Evolutionary conservation across 1,140 invertebrate genomes (phyloP).

Genomic region (Drosophila kikkawai): DNA sequence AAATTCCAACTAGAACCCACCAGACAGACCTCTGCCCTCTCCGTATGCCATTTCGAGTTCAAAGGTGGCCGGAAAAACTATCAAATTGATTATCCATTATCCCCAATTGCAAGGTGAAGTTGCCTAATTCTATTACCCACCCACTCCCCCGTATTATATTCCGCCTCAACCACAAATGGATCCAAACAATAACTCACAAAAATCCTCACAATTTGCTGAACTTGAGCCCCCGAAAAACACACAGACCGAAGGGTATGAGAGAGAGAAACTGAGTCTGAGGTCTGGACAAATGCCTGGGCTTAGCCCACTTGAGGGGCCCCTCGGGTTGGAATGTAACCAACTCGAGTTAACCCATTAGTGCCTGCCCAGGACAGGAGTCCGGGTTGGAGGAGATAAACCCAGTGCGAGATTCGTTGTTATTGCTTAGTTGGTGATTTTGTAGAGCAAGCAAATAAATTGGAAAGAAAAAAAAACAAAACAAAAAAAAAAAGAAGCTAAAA

Average conservation of each 20-base stretch:
- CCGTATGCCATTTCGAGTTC: conserved; percentile 1
- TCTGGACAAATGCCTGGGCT: conserved; percentile 70
- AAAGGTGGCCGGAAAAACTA: conserved; percentile 41
- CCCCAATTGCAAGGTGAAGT: conserved; percentile 24
- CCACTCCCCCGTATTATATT: neutral
- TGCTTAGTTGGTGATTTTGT: conserved; percentile 73
- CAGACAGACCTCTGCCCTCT: neutral
- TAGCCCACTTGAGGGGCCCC: conserved; percentile 71
- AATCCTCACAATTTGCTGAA: conserved; percentile 78
- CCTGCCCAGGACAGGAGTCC: neutral
- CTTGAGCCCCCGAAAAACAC: conserved; percentile 46
- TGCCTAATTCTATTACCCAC: conserved; percentile 43
- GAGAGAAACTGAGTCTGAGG: neutral
- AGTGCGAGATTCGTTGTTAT: conserved; percentile 48
- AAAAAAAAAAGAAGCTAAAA: conserved; percentile 14
- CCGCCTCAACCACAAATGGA: conserved; percentile 43
- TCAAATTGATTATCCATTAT: conserved; percentile 55
- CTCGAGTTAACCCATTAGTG: conserved; percentile 82
- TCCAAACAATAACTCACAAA: conserved; percentile 73
- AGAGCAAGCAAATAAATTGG: conserved; percentile 79
- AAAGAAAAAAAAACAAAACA: conserved; percentile 30
- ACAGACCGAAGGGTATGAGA: neutral
- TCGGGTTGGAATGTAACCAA: conserved; percentile 63
- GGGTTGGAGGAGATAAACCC: conserved; percentile 34
- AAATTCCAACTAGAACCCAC: neutral